Evolutionary conservation across 2,113 vertebrate genomes (phyloP).

Genomic region (Geococcyx californianus): DNA sequence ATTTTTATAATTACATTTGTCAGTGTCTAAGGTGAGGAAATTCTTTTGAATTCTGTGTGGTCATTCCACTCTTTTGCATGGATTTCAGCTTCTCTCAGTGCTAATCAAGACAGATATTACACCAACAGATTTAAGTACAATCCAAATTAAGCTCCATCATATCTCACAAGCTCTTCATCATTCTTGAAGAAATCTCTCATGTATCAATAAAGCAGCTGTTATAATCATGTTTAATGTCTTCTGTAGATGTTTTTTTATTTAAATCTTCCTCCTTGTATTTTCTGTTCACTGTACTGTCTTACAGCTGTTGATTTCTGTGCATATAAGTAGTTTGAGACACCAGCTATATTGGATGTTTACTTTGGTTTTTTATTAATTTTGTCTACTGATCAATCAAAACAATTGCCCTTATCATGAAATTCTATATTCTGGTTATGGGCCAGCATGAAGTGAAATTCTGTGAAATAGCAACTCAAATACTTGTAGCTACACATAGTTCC

Average conservation of each 20-base stretch:
- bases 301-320: background rate
- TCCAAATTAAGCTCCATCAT: slow-evolving; percentile 25
- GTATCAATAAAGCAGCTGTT: background rate
- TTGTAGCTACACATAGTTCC: background rate
- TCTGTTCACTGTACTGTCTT: background rate
- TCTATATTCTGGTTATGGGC: background rate
- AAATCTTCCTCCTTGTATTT: background rate
- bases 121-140: slow-evolving; percentile 1
- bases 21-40: background rate
- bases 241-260: background rate
- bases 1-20: slow-evolving; percentile 11
- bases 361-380: background rate
- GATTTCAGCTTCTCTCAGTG: background rate
- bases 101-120: background rate
- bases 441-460: background rate
- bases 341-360: background rate
- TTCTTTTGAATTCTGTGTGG: background rate
- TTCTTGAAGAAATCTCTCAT: background rate
- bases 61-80: background rate
- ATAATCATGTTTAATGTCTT: background rate
- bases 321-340: background rate
- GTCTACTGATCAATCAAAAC: background rate
- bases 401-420: background rate
- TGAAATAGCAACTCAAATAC: background rate
- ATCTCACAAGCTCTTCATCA: slow-evolving; percentile 33